These are phyloP conservation scores for Apodemia zela DNA, from an alignment of 2,888 invertebrate species.

Conservation along the genomic window DNA sequence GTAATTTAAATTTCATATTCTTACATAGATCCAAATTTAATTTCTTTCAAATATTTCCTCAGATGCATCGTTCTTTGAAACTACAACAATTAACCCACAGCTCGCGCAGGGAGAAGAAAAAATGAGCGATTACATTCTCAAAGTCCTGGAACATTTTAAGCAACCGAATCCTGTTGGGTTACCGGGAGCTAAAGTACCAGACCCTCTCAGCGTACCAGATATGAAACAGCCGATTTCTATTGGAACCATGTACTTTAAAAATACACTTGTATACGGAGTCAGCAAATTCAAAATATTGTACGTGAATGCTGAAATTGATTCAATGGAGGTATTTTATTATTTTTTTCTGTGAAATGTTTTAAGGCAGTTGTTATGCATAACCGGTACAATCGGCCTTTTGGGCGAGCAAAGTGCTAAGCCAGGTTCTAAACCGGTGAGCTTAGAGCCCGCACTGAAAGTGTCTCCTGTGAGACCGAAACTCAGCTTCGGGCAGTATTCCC, in stretches of 20 bases:
- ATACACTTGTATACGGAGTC: conserved; percentile 86
- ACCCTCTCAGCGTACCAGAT: conserved; percentile 89
- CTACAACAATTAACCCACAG: conserved; percentile 20
- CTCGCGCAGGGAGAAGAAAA: conserved; percentile 80
- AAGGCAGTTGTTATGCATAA: too few relatives aligned
- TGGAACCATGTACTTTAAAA: conserved; percentile 84
- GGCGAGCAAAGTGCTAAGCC: too few relatives aligned
- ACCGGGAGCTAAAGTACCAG: conserved; percentile 89
- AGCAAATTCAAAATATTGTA: conserved; percentile 88
- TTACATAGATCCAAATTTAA: too few relatives aligned
- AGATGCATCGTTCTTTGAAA: conserved; percentile 24
- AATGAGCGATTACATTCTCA: conserved; percentile 85
- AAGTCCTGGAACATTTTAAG: conserved; percentile 88
- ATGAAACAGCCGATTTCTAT: conserved; percentile 86
- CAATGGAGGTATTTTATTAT: conserved; percentile 82
- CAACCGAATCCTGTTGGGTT: conserved; percentile 89
- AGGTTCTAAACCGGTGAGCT: too few relatives aligned
- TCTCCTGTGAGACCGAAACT: too few relatives aligned
- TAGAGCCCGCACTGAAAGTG: too few relatives aligned
- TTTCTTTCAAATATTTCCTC: conserved; percentile 16
- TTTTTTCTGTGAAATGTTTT: too few relatives aligned
- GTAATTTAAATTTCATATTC: too few relatives aligned
- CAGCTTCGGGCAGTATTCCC: too few relatives aligned
- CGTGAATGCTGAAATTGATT: conserved; percentile 85
- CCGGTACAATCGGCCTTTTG: too few relatives aligned